Percentiles rank a stretch among this genome's conserved stretches.
Evolutionary conservation across 2,797 vertebrate species (phyloP).

Genomic region (Trachurus trachurus): DNA sequence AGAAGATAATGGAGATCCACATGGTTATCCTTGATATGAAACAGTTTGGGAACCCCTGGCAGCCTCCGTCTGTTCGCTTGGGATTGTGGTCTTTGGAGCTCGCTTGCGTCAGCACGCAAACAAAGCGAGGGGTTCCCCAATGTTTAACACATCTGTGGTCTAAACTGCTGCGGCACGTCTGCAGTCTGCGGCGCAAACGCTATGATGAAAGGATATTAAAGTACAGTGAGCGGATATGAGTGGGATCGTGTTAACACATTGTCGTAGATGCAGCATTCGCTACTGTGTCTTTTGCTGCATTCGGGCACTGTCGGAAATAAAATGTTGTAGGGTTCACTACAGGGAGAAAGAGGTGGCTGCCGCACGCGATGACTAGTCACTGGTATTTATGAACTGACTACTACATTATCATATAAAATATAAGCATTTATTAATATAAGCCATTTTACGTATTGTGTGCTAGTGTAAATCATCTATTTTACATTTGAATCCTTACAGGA

Average conservation of each 20-base stretch:
- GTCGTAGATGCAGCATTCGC: slow-evolving; percentile 19
- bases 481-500: too few species aligned
- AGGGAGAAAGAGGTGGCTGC: background rate
- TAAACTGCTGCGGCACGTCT: slow-evolving; percentile 25
- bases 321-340: fast-evolving
- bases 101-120: slow-evolving; percentile 54
- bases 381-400: background rate
- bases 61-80: background rate
- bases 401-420: background rate
- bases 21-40: slow-evolving; percentile 14
- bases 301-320: slow-evolving; percentile 2
- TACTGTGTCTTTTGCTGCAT: slow-evolving; percentile 33
- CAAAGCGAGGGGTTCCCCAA: slow-evolving; percentile 60
- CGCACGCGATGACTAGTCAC: background rate
- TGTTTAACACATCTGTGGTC: slow-evolving; percentile 32
- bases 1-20: slow-evolving; percentile 3
- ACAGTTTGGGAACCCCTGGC: slow-evolving; percentile 6
- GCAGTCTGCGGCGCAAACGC: slow-evolving; percentile 1
- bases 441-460: background rate
- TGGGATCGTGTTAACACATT: slow-evolving; percentile 4
- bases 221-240: slow-evolving; percentile 15
- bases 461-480: too few species aligned
- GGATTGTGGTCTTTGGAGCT: slow-evolving; percentile 32
- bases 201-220: slow-evolving; percentile 20
- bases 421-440: background rate